Evolutionary conservation across 2,797 vertebrate genomes (phyloP), one percentile per base, ranked within the genome.

Genomic region (Argya squamiceps): DNA sequence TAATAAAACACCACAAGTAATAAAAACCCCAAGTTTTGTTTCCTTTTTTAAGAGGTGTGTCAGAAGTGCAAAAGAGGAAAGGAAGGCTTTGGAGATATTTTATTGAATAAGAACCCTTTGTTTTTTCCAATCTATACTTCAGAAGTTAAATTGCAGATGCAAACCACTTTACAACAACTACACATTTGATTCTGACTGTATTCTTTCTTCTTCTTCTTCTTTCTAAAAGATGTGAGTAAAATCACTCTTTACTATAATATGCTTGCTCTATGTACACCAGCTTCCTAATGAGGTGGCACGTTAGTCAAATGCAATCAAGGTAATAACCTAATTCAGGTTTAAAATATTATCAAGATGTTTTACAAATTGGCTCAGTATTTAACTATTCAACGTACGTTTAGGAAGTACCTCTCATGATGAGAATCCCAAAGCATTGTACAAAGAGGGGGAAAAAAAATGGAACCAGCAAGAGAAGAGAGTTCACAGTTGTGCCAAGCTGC

Each of bases 291-390:
- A 89, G 87, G 62, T 94, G 78, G 84, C 81, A 86, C 58, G 93
- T 96, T 93, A 96, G 80, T 95, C 78, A 96, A 89, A 89, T 68
- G 89, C 29, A 96, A 95, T 96, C 80, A 95, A 88, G 70, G 78
- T 77, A 97, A 93, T 81, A 75, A 82, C 75, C 83, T 75, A 94
- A 93, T 75, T 94, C 62, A 80, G 71, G 67, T 78, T 88, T 95
- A 82, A 96, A 81, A 94, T 82, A 85, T 41, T 68, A 91, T 88
- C 76, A 86, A 70, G 68, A 80, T 73, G 73, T 52, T 93, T 91
- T 79, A 89, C 89, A 94, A 96, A 95, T 60, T 89, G 59, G 27
- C 69, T 93, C 12, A 11, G 47, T 91, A 47, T 79, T 89, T 92
- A 94, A 82, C 67, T 92, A 78, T 36, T 82, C 63, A 81, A 50